Conservation (phyloP, 2,797 vertebrate genomes). For the Sphenopsis melanotis region DNA sequence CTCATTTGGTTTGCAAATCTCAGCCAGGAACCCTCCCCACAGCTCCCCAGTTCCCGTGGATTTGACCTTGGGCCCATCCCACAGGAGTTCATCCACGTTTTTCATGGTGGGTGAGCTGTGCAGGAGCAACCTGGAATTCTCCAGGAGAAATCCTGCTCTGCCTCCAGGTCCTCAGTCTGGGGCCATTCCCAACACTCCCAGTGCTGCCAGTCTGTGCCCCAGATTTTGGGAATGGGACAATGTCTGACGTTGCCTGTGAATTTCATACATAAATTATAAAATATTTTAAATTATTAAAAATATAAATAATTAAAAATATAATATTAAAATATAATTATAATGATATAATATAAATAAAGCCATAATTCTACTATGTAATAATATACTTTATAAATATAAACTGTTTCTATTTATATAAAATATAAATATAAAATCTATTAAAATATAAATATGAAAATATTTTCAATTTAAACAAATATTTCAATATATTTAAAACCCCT, state of each 20-base stretch:
- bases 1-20: background rate
- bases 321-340: too few species aligned
- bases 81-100: background rate
- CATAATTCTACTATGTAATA: background rate
- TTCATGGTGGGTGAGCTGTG: background rate
- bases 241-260: background rate
- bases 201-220: background rate
- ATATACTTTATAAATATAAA: too few species aligned
- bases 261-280: background rate
- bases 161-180: background rate
- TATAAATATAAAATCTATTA: background rate
- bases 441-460: background rate
- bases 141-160: background rate
- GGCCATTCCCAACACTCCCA: background rate
- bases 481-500: background rate
- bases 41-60: background rate
- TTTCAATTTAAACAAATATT: too few species aligned
- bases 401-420: too few species aligned
- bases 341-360: accelerated
- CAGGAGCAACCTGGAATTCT: background rate
- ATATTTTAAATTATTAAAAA: background rate
- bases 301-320: background rate
- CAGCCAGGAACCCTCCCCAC: background rate
- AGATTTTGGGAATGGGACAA: accelerated
- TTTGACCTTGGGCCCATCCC: background rate